Evolutionary conservation across 2,113 vertebrate species (phyloP).

Genomic region (Cyanoramphus novaezelandiae): DNA sequence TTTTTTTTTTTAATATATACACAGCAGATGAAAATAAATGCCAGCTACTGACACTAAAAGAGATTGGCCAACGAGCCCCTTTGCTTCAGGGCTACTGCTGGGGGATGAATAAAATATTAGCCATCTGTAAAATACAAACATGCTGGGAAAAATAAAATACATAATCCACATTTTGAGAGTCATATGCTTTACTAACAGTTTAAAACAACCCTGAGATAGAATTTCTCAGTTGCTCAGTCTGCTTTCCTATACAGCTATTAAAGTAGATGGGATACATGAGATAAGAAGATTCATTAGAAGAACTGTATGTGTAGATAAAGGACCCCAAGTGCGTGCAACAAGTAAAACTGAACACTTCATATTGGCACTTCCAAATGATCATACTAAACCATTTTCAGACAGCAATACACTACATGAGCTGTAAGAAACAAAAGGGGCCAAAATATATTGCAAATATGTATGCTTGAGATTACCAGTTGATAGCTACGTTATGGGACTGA

Average conservation of each 20-base stretch:
- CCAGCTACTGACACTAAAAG: not conserved
- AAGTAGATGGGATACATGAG: not conserved
- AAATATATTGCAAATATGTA: not conserved
- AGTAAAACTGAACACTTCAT: not conserved
- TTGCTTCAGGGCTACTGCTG: slow-evolving; percentile 25
- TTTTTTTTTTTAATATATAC: not conserved
- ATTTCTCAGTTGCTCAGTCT: slow-evolving; percentile 20
- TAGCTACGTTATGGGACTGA: not conserved
- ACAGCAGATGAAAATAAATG: slow-evolving; percentile 35
- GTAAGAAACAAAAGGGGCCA: not conserved
- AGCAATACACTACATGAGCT: not conserved
- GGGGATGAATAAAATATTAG: not conserved
- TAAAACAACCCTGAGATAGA: slow-evolving; percentile 32
- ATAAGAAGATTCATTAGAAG: slow-evolving; percentile 31
- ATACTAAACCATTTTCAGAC: not conserved
- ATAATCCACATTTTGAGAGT: slow-evolving; percentile 43
- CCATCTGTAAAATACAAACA: slow-evolving; percentile 45
- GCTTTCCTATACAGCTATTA: slow-evolving; percentile 23
- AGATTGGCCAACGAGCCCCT: not conserved
- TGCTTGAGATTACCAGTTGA: not conserved
- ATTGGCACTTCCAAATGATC: not conserved
- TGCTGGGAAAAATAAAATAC: slow-evolving; percentile 27
- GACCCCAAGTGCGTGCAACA: not conserved
- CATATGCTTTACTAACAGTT: slow-evolving; percentile 26
- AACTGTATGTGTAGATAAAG: not conserved